These are phyloP conservation scores for Cantharis rufa DNA, from an alignment of 2,888 invertebrate species.

Conservation along the genomic window DNA sequence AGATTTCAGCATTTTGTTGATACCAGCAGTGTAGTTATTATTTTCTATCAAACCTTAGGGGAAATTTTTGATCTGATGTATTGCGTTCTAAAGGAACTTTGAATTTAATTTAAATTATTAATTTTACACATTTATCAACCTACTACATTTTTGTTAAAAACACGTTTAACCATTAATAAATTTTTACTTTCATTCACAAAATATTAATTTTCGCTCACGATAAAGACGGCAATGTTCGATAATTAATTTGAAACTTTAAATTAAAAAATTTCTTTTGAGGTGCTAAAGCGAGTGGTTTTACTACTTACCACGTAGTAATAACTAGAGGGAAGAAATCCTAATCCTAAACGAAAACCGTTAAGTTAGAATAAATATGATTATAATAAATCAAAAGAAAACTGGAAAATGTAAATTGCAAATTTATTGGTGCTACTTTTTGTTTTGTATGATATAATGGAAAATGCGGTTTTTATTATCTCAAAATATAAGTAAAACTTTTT, in stretches of 20 bases:
- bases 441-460: not conserved
- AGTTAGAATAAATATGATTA: too few species aligned
- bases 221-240: not conserved
- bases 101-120: not conserved
- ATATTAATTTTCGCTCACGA: not conserved
- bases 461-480: not conserved
- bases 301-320: too few species aligned
- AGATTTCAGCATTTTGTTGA: not conserved
- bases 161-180: not conserved
- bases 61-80: not conserved
- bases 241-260: not conserved
- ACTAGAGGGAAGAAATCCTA: not conserved
- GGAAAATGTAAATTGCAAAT: not conserved
- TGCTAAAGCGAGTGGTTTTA: not conserved
- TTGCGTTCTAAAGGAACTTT: not conserved
- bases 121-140: not conserved
- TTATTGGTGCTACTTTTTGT: not conserved
- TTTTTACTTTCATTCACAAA: not conserved
- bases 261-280: not conserved
- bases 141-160: not conserved
- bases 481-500: not conserved
- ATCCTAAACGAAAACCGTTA: not conserved
- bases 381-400: too few species aligned
- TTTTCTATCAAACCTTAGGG: not conserved
- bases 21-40: not conserved